Evolutionary conservation across 2,888 invertebrate genomes (phyloP).

Genomic region (Noctua janthe): DNA sequence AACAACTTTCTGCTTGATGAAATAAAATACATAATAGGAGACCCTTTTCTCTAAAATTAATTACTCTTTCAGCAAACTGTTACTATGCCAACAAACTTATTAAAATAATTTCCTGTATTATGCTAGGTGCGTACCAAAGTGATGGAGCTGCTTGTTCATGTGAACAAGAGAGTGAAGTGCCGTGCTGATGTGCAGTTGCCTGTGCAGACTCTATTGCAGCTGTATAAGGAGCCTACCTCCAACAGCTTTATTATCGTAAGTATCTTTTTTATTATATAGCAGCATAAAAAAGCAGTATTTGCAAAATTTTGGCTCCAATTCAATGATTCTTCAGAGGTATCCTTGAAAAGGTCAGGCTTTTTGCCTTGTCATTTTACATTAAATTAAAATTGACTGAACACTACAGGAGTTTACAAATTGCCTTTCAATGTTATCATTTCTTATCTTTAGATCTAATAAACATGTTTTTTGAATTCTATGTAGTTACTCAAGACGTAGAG

Average conservation of each 20-base stretch:
- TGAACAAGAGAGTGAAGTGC: slow-evolving; percentile 97
- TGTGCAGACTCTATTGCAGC: slow-evolving; percentile 94
- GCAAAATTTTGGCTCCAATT: background rate
- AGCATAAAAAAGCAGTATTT: too few species aligned
- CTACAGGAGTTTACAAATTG: background rate
- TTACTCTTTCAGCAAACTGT: slow-evolving; percentile 6
- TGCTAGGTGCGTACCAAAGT: slow-evolving; percentile 93
- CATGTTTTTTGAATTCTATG: background rate
- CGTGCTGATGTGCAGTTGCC: slow-evolving; percentile 96
- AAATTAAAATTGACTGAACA: background rate
- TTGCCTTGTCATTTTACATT: slow-evolving; percentile 5
- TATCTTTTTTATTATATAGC: slow-evolving; percentile 54
- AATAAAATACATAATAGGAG: background rate
- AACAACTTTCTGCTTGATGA: background rate
- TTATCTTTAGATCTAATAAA: background rate
- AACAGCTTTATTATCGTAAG: slow-evolving; percentile 95
- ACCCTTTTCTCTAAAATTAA: background rate
- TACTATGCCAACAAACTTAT: slow-evolving; percentile 16
- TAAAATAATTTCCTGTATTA: slow-evolving; percentile 1
- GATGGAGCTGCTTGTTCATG: slow-evolving; percentile 97
- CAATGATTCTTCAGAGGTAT: background rate
- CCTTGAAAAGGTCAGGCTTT: slow-evolving; percentile 2
- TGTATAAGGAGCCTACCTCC: slow-evolving; percentile 94
- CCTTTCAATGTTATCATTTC: background rate
- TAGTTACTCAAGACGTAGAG: background rate